phyloP scores from a whole-genome alignment of 2,797 vertebrate genomes.

The Cyclopterus lumpus region DNA sequence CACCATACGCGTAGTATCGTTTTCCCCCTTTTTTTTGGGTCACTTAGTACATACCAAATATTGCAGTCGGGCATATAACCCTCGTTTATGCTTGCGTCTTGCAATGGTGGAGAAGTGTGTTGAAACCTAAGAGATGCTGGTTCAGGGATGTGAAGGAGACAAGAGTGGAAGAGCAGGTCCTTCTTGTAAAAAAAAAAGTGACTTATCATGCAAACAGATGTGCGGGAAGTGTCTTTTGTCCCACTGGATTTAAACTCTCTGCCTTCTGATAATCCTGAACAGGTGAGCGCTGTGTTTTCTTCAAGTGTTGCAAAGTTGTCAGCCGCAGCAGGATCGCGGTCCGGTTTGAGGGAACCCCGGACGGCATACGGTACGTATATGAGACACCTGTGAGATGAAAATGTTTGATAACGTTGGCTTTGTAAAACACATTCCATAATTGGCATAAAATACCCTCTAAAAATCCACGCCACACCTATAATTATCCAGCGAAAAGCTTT shows the following conservation, averaged over 20 bases:
- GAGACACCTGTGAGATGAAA: conserved; percentile 15
- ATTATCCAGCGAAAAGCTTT: conserved; percentile 37
- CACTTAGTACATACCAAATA: too few relatives aligned
- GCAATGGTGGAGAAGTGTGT: conserved; percentile 5
- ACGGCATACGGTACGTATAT: too few relatives aligned
- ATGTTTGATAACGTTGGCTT: conserved; percentile 15
- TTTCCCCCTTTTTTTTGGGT: background rate
- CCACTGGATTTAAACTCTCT: conserved; percentile 42
- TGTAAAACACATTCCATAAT: conserved; percentile 30
- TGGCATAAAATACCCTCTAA: conserved; percentile 38
- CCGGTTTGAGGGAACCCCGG: conserved; percentile 17
- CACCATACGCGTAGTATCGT: background rate
- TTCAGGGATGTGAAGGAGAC: conserved; percentile 19
- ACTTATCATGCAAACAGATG: conserved; percentile 64
- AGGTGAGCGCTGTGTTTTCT: conserved; percentile 53
- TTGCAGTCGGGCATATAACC: conserved; percentile 14
- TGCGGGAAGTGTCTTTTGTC: conserved; percentile 51
- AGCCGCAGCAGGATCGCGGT: conserved; percentile 8
- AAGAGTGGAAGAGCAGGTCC: conserved; percentile 40
- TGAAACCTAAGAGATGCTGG: background rate
- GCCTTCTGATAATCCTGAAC: conserved; percentile 64
- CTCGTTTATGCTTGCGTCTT: conserved; percentile 18
- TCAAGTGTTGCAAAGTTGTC: conserved; percentile 39
- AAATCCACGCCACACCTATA: conserved; percentile 42
- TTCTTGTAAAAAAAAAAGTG: conserved; percentile 56